A percentile compares a stretch with the other conserved stretches of the same genome.
Evolutionary conservation across 2,113 vertebrate genomes (phyloP).

Genomic region (Thalassoma bifasciatum): DNA sequence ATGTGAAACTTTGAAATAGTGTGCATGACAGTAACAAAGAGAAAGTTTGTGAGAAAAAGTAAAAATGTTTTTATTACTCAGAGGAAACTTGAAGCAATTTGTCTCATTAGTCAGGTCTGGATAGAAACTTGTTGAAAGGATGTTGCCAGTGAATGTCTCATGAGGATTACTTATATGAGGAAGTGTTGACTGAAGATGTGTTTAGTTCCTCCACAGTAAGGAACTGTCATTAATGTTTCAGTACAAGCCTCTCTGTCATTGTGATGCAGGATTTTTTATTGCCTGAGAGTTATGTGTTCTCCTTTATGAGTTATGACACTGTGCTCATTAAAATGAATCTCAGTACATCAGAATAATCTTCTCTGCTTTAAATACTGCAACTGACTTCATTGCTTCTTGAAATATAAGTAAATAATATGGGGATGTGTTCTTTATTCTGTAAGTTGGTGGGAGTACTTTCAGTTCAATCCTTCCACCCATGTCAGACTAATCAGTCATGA

Average conservation of each 20-base stretch:
- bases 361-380: not conserved
- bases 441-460: no score
- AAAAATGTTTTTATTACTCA: conserved; percentile 27
- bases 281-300: conserved; percentile 20
- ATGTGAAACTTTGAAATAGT: conserved; percentile 5
- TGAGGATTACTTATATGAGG: conserved; percentile 47
- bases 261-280: conserved; percentile 15
- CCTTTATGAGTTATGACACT: conserved; percentile 28
- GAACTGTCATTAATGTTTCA: conserved; percentile 43
- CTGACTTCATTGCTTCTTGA: not conserved
- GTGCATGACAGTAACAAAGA: not conserved
- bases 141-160: conserved; percentile 39
- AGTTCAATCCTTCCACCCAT: no score
- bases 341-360: conserved; percentile 5
- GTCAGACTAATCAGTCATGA: no score
- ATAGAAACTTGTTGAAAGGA: conserved; percentile 49
- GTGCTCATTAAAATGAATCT: conserved; percentile 18
- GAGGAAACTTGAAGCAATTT: conserved; percentile 37
- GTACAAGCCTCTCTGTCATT: conserved; percentile 37
- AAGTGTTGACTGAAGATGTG: conserved; percentile 47
- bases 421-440: not conserved
- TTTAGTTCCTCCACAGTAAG: conserved; percentile 42
- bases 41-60: conserved; percentile 15
- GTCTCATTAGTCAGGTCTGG: conserved; percentile 56
- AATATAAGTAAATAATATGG: not conserved